Conservation (phyloP, 2,113 vertebrate species). For the Cariama cristata region DNA sequence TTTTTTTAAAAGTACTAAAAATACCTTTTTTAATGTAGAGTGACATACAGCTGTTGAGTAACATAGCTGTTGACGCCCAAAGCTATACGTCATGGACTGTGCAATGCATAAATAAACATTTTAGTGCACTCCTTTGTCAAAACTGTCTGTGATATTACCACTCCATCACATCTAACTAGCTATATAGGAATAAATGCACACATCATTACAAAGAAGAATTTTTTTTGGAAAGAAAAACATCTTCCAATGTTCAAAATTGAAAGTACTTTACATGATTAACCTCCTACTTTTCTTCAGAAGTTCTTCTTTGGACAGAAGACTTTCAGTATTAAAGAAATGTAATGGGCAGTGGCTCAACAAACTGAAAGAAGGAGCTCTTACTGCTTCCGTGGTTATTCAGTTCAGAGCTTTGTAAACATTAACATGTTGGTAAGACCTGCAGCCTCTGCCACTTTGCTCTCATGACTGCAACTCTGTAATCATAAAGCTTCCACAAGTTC, state of each 20-base stretch:
- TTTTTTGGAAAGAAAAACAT: neutral
- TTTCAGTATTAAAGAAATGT: neutral
- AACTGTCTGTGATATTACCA: neutral
- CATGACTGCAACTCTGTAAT: neutral
- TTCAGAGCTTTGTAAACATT: constrained; percentile 51
- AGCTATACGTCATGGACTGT: rapidly evolving
- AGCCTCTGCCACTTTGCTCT: neutral
- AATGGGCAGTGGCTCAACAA: neutral
- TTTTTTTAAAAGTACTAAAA: neutral
- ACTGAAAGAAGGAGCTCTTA: neutral
- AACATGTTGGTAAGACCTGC: neutral
- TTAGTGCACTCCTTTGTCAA: neutral
- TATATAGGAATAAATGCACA: neutral
- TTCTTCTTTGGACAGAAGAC: neutral
- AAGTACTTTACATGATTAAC: neutral
- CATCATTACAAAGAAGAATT: neutral
- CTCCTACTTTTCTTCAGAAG: neutral
- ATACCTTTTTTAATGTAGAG: neutral
- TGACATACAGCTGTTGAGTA: neutral
- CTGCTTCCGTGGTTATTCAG: neutral
- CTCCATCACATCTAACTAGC: neutral
- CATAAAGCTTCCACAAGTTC: neutral
- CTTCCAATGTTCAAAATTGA: neutral
- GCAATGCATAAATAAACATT: neutral
- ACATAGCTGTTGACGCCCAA: neutral